phyloP scores from a whole-genome alignment of 2,888 invertebrate genomes.

The Idaea biselata region DNA sequence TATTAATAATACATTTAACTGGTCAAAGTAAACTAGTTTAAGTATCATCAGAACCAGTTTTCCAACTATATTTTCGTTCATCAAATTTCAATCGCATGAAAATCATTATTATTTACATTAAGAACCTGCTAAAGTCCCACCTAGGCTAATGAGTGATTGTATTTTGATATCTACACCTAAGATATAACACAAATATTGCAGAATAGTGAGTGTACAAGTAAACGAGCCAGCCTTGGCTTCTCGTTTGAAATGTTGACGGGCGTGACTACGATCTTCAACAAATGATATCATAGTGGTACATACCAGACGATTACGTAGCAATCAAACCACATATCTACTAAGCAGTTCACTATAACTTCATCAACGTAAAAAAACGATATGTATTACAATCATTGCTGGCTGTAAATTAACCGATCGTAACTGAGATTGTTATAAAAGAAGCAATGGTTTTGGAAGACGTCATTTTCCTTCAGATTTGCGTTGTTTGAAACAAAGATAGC shows the following conservation, averaged over 20 bases:
- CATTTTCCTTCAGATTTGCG: slow-evolving; percentile 5
- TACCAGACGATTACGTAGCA: slow-evolving; percentile 67
- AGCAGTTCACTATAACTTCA: slow-evolving; percentile 17
- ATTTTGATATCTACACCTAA: slow-evolving; percentile 4
- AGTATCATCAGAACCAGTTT: background rate
- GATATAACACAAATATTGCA: slow-evolving; percentile 24
- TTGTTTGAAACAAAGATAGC: slow-evolving; percentile 33
- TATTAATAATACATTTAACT: background rate
- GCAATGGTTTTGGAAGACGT: slow-evolving; percentile 32
- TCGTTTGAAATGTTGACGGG: slow-evolving; percentile 54
- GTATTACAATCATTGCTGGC: slow-evolving; percentile 8
- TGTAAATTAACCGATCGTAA: background rate
- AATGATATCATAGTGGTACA: slow-evolving; percentile 67
- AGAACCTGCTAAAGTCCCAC: too few relatives aligned
- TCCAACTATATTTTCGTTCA: background rate
- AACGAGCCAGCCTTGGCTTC: slow-evolving; percentile 49
- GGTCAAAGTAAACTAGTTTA: background rate
- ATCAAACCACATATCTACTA: slow-evolving; percentile 54
- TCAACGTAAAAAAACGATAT: slow-evolving; percentile 38
- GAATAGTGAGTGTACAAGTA: slow-evolving; percentile 24
- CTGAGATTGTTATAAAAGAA: slow-evolving; percentile 15
- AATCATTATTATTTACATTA: background rate
- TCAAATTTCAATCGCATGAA: background rate
- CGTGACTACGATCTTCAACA: slow-evolving; percentile 64
- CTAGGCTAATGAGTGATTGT: slow-evolving; percentile 7